Evolutionary conservation across 2,888 invertebrate species (phyloP).

Genomic region (Rugalucina vietnamica): DNA sequence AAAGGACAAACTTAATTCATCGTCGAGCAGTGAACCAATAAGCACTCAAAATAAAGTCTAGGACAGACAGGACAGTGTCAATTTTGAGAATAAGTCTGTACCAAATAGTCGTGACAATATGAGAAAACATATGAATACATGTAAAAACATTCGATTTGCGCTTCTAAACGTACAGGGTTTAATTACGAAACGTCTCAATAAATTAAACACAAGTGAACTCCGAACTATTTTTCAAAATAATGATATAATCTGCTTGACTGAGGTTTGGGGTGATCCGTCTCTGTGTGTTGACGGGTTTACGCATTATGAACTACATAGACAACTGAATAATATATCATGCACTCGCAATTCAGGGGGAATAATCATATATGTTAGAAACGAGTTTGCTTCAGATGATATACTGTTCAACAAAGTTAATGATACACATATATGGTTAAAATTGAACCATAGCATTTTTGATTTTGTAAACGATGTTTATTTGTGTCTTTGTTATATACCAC

Average conservation of each 20-base stretch:
- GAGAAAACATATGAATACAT: background rate
- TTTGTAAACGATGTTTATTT: slow-evolving; percentile 14
- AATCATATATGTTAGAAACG: slow-evolving; percentile 1
- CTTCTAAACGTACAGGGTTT: background rate
- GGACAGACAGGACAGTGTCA: slow-evolving; percentile 1
- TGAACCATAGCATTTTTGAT: background rate
- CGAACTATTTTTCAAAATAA: slow-evolving; percentile 3
- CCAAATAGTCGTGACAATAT: no score
- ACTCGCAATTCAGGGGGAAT: slow-evolving; percentile 17
- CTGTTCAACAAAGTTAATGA: background rate
- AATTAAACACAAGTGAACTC: background rate
- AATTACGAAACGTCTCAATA: background rate
- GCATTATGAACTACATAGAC: background rate
- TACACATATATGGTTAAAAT: slow-evolving; percentile 21
- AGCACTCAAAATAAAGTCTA: background rate
- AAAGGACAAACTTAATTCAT: background rate
- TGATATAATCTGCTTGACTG: slow-evolving; percentile 22
- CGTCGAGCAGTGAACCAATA: background rate
- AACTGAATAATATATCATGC: background rate
- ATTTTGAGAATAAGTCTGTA: no score
- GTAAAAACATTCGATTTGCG: background rate
- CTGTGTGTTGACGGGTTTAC: slow-evolving; percentile 9
- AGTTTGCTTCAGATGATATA: background rate
- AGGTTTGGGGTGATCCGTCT: slow-evolving; percentile 9
- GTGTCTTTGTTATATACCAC: slow-evolving; percentile 29